Base-by-base conservation (phyloP, 2,797 vertebrate species). In the Hephaestus fuliginosus region DNA sequence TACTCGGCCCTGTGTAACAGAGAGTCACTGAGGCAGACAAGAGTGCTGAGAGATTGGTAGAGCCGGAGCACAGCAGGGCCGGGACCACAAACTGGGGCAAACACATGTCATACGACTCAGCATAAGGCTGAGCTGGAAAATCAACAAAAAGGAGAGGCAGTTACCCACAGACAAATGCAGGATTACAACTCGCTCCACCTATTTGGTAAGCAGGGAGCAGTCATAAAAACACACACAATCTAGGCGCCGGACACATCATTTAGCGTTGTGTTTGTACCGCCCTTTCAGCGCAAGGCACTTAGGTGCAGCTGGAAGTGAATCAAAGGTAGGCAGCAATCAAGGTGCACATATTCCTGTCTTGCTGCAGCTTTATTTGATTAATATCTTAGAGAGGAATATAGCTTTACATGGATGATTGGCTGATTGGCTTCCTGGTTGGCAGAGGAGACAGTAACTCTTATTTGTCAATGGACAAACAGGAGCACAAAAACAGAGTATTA, bases 41-140 rank as follows among this genome's bases (percentile, higher is more conserved):
- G 39, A 81, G 74, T 1, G 75, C 69, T 51, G 44, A 63, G 73
- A 81, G 80, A 52, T 64, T 56, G 77, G 78, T 51, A 43, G 80
- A 82, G 82, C 44, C 65, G 56, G 74, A 76, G 78, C 81, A 0
- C 93, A 88, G 90, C 87, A 44, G 82, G 86, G 78, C 78, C 51
- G 41, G 75, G 85, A 87, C 91, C 83, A 43, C 93, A 92, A 84
- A 90, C 92, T 61, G 89, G 83, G 90, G 53, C 83, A 74, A 88
- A 87, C 92, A 93, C 89, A 93, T 91, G 92, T 90, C 91, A 86
- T 61, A 75, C 44, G 41, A 91, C 78, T 85, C 86, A 61, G 81
- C 91, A 91, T 80, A 92, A 88, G 88, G 88, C 82, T 53, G 74
- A 88, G 83, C 71, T 82, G 84, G 84, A 83, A 85, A 76, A 88